Evolutionary conservation across 2,888 invertebrate species (phyloP).

Genomic region (Linyphia triangularis): DNA sequence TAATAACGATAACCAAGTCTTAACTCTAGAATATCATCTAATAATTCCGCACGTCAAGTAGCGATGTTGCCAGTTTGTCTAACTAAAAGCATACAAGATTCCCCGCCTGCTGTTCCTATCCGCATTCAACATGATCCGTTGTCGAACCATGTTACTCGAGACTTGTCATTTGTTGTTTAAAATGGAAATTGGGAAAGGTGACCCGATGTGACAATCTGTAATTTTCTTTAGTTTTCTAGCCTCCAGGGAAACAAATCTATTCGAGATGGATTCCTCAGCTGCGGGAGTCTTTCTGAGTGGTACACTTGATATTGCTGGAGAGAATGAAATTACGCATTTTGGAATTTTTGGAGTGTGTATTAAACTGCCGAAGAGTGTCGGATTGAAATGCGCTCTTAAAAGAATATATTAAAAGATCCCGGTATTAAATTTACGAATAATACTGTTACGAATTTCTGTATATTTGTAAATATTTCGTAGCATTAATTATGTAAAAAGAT

Average conservation of each 20-base stretch:
- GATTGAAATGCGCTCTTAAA: neutral
- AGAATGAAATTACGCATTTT: neutral
- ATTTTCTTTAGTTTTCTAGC: neutral
- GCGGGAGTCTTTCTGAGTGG: neutral
- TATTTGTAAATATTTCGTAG: no score
- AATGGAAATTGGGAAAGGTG: constrained; percentile 43
- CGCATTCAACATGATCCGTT: constrained; percentile 23
- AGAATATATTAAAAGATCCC: no score
- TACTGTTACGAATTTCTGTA: no score
- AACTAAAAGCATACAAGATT: constrained; percentile 27
- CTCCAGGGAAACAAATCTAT: constrained; percentile 22
- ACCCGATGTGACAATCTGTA: neutral
- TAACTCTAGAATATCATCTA: no score
- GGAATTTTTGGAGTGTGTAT: neutral
- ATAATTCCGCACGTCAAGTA: no score
- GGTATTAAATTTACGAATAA: no score
- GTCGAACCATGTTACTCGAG: constrained; percentile 5
- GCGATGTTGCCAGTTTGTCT: constrained; percentile 7
- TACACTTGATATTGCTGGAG: neutral
- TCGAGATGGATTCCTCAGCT: constrained; percentile 7
- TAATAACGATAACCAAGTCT: no score
- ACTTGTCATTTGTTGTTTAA: constrained; percentile 58
- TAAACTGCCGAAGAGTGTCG: neutral
- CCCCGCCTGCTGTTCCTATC: constrained; percentile 31
- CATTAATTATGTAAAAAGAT: no score